A percentile compares a stretch with the other conserved stretches of the same genome.
phyloP scores from a whole-genome alignment of 2,113 vertebrate genomes.

The Candoia aspera region DNA sequence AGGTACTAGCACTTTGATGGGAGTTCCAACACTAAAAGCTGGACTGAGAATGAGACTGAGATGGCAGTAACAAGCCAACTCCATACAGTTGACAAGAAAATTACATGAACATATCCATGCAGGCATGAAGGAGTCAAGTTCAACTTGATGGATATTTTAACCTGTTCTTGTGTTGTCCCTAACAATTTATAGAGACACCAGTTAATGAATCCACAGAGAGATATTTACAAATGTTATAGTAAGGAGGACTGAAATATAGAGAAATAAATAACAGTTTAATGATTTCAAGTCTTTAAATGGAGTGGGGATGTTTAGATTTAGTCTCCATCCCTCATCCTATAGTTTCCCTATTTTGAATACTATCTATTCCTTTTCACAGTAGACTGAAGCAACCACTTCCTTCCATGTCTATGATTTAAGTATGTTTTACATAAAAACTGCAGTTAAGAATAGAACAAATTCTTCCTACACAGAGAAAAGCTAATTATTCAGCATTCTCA shows the following conservation, averaged over 20 bases:
- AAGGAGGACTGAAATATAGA: neutral
- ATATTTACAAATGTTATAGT: slow-evolving; percentile 42
- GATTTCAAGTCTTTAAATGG: neutral
- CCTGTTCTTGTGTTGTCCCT: neutral
- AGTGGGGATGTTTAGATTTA: neutral
- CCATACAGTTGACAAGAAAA: neutral
- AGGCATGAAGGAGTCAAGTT: neutral
- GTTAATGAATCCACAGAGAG: neutral
- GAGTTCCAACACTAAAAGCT: neutral
- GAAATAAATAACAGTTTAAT: neutral
- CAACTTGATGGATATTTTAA: neutral
- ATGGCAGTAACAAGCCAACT: neutral
- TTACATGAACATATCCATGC: neutral
- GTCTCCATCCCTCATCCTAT: neutral
- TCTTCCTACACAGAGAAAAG: slow-evolving; percentile 21
- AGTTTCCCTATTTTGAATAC: neutral
- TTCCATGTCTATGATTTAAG: slow-evolving; percentile 13
- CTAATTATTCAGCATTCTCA: slow-evolving; percentile 6
- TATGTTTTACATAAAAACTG: slow-evolving; percentile 43
- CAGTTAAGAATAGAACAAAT: slow-evolving; percentile 22
- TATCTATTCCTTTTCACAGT: slow-evolving; percentile 20
- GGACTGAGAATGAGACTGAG: neutral
- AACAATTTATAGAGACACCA: neutral
- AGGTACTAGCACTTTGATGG: neutral
- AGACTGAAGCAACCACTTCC: neutral